A percentile compares a stretch with the other conserved stretches of the same genome.
These are phyloP conservation scores for Illadopsis cleaveri DNA, from an alignment of 2,113 vertebrate species.

Conservation along the genomic window DNA sequence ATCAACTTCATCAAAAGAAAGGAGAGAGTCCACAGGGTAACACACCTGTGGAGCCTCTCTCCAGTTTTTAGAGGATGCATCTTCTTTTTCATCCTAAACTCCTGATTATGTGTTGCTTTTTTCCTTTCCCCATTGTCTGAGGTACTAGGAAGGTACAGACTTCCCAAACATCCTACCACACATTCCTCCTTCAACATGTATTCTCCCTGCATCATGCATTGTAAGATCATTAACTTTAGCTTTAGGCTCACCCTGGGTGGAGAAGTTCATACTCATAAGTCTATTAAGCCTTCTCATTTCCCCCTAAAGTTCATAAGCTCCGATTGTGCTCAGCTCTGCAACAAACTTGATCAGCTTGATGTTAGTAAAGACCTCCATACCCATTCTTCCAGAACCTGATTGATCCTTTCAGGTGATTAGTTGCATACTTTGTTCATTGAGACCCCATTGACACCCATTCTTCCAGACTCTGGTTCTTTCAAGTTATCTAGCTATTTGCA, in stretches of 20 bases:
- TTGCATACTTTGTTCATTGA: neutral
- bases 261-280: neutral
- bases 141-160: neutral
- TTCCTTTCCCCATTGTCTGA: neutral
- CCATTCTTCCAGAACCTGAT: neutral
- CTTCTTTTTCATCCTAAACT: neutral
- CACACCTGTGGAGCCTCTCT: neutral
- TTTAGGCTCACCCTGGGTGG: neutral
- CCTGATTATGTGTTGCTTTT: neutral
- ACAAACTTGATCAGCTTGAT: neutral
- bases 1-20: neutral
- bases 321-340: neutral
- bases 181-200: neutral
- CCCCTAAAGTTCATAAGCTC: neutral
- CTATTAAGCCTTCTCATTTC: neutral
- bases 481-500: neutral
- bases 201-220: neutral
- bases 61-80: neutral
- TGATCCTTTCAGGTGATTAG: too few species aligned
- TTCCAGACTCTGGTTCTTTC: neutral
- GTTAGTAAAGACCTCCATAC: accelerated
- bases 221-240: neutral
- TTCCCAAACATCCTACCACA: neutral
- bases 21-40: neutral
- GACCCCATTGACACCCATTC: neutral